Base-by-base conservation (phyloP, 2,888 invertebrate genomes). In the Geophilus truncorum region DNA sequence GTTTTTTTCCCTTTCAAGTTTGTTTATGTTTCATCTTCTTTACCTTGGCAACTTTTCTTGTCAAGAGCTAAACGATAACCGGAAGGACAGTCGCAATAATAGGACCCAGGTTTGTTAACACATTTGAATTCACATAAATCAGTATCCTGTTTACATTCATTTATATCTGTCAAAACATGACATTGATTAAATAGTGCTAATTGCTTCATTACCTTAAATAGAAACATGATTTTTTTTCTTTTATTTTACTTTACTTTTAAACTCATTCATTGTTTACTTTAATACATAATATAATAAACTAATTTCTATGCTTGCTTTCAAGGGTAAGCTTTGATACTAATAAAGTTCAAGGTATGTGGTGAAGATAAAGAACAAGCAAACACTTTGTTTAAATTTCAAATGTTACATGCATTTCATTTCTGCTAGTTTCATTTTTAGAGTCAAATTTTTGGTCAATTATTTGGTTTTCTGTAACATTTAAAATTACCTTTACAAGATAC, bases 111-210 rank as follows among this genome's bases (percentile, higher is more conserved):
- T 0, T 90, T 89, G 85, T 91, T 91, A 83, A 89, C 87, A 85
- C 93, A 93, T 23, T 88, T 88, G 81, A 92, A 92, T 4, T 90
- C 89, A 85, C 92, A 93, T 36, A 90, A 90, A 0, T 90, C 91
- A 82, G 91, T 90, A 80, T 87, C 87, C 0, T 89, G 85, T 9
- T 86, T 85, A 83, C 92, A 93, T 80, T 91, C 90, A 86, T 91
- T 88, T 15, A 88, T 84, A 83, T 89, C 89, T 83, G 81, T 45
- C 62, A 62, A 62, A 12, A 62, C 2, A 15, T 62, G 62, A 25
- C 62, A 62, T 62, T 62, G 62, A 62, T 62, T 62, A 28, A 62
- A 62, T 3, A 18, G n/a, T 45, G 62, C 15, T 62, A 62, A 28
- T 62, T 23, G 25, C 62, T 62, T 23, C 23, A 62, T 62, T 28